A percentile compares a stretch with the other conserved stretches of the same genome.
Evolutionary conservation across 1,140 invertebrate genomes (phyloP).

Genomic region (Drosophila busckii): DNA sequence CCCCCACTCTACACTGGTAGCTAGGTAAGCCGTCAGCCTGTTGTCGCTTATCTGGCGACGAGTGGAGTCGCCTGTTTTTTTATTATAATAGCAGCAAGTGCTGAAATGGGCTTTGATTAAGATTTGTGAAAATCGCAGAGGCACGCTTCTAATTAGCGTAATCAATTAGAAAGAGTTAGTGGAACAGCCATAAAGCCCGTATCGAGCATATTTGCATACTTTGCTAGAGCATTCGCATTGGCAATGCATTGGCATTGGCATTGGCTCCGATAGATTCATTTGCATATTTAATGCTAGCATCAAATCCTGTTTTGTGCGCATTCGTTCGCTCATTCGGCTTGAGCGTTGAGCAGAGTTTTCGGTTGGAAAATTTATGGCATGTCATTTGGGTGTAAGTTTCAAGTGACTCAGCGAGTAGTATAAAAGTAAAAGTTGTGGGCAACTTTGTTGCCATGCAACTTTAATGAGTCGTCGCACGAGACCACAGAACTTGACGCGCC

Average conservation of each 20-base stretch:
- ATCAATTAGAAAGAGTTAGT: too few relatives aligned
- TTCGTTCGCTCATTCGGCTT: conserved; percentile 6
- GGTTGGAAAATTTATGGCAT: conserved; percentile 48
- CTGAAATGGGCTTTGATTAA: too few relatives aligned
- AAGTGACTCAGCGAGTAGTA: conserved; percentile 2
- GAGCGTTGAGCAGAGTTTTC: conserved; percentile 30
- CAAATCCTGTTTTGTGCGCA: conserved; percentile 10
- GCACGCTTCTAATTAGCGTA: too few relatives aligned
- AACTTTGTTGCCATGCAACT: conserved; percentile 72
- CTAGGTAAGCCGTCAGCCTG: too few relatives aligned
- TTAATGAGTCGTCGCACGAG: conserved; percentile 65
- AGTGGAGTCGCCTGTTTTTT: too few relatives aligned
- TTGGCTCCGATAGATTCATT: conserved; percentile 62
- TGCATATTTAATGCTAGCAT: conserved; percentile 52
- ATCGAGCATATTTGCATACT: conserved; percentile 5
- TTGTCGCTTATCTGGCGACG: too few relatives aligned
- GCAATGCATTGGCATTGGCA: conserved; percentile 21
- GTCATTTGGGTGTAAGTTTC: conserved; percentile 34
- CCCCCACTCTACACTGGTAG: too few relatives aligned
- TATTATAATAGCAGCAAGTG: too few relatives aligned
- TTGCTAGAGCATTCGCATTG: conserved; percentile 9
- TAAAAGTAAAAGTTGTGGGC: conserved; percentile 37
- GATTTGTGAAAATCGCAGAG: too few relatives aligned
- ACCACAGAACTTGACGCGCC: conserved; percentile 63
- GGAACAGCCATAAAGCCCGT: too few relatives aligned